Evolutionary conservation across 2,888 invertebrate genomes (phyloP).

Genomic region (Phragmatobia fuliginosa): DNA sequence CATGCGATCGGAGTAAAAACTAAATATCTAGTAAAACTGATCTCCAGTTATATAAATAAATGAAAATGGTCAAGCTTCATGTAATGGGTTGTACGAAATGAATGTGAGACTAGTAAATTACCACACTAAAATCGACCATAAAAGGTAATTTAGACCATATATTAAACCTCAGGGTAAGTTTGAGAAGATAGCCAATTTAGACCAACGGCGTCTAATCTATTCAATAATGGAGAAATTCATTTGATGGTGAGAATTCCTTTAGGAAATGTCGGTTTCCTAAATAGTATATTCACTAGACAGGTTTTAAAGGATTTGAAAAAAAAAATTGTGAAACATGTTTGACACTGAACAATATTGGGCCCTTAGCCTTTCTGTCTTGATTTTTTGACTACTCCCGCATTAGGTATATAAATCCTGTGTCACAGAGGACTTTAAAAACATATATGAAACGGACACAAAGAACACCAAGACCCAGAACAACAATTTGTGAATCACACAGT

Average conservation of each 20-base stretch:
- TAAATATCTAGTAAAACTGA: conserved; percentile 11
- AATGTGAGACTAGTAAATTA: conserved; percentile 31
- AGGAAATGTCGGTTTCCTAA: not conserved
- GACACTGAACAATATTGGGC: not conserved
- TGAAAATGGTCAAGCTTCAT: conserved; percentile 36
- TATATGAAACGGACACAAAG: no score
- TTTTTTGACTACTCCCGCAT: no score
- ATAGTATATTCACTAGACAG: not conserved
- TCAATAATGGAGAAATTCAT: not conserved
- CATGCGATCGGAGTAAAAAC: not conserved
- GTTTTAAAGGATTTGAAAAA: not conserved
- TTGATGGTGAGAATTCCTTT: not conserved
- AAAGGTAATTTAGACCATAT: conserved; percentile 13
- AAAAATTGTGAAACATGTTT: not conserved
- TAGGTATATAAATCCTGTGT: no score
- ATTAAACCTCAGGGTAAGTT: conserved; percentile 1
- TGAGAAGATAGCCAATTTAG: conserved; percentile 1
- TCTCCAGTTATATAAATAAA: conserved; percentile 35
- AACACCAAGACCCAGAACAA: no score
- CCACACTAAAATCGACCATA: conserved; percentile 10
- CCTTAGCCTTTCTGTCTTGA: no score
- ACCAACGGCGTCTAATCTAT: not conserved
- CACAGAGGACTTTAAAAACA: no score
- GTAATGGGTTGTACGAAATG: conserved; percentile 37
- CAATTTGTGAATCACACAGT: no score